A percentile compares a stretch with the other conserved stretches of the same genome.
These are phyloP conservation scores for Trididemnum clinides DNA, from an alignment of 23 tunicate species.

Conservation along the genomic window DNA sequence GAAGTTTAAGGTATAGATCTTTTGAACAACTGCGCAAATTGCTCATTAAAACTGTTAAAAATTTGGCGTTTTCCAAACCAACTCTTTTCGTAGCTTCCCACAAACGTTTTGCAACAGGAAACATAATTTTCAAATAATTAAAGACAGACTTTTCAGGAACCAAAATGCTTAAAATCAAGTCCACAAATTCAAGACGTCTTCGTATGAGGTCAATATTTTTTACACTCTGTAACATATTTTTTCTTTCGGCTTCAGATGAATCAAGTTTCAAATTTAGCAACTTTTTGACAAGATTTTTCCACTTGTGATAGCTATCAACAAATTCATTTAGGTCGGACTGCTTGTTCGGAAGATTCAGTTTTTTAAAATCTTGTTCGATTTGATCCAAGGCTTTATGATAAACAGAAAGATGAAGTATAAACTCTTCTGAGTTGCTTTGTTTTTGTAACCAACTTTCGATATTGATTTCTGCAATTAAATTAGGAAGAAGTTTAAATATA, in stretches of 20 bases:
- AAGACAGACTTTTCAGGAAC: slow-evolving; percentile 23
- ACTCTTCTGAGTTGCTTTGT: background rate
- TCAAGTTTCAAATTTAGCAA: background rate
- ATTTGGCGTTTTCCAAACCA: slow-evolving; percentile 31
- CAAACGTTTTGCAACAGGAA: slow-evolving; percentile 40
- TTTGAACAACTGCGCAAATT: slow-evolving; percentile 37
- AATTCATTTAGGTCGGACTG: no score
- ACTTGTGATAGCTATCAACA: slow-evolving; percentile 16
- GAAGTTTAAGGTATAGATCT: slow-evolving; percentile 10
- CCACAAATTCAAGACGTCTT: slow-evolving; percentile 43
- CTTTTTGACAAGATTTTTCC: slow-evolving; percentile 2
- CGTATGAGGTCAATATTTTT: background rate
- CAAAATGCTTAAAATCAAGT: slow-evolving; percentile 48
- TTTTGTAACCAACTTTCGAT: background rate
- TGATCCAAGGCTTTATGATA: background rate
- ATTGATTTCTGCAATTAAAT: background rate
- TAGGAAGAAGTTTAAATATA: slow-evolving; percentile 11
- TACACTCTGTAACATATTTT: background rate
- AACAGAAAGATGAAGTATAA: background rate
- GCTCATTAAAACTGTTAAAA: slow-evolving; percentile 43
- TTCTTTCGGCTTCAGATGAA: no score
- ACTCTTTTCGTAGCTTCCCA: slow-evolving; percentile 39
- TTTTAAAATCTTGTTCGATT: slow-evolving; percentile 9
- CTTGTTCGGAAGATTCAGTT: background rate
- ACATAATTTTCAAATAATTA: slow-evolving; percentile 38